phyloP scores from a whole-genome alignment of 2,888 invertebrate genomes.

The Lasioglossum calceatum region DNA sequence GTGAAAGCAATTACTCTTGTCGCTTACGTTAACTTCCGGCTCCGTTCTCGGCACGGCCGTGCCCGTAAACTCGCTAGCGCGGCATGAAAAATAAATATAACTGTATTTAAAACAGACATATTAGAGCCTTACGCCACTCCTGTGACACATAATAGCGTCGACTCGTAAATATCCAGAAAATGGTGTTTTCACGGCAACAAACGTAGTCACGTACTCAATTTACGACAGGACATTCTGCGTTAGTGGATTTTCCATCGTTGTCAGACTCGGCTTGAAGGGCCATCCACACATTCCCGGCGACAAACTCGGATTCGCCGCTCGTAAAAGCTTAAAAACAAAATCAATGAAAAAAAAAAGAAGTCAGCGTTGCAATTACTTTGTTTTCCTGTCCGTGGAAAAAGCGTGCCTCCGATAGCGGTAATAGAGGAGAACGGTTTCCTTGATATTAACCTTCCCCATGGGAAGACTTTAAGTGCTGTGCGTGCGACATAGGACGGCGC shows the following conservation, averaged over 20 bases:
- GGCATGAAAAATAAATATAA: conserved; percentile 5
- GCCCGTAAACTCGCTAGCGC: neutral
- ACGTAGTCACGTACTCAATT: conserved; percentile 61
- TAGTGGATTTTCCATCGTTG: conserved; percentile 60
- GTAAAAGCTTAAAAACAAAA: conserved; percentile 12
- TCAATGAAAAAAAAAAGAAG: conserved; percentile 6
- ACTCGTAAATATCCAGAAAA: conserved; percentile 53
- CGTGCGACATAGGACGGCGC: neutral
- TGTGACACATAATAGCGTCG: conserved; percentile 46
- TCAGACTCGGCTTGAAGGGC: conserved; percentile 24
- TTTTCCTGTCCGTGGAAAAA: neutral
- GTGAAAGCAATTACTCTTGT: neutral
- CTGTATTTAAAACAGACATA: conserved; percentile 29
- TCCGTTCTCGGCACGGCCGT: no score
- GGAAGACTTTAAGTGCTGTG: neutral
- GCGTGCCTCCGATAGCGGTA: neutral
- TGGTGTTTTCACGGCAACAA: conserved; percentile 36
- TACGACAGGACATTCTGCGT: conserved; percentile 44
- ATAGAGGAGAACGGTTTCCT: conserved; percentile 15
- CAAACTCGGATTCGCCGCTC: conserved; percentile 34
- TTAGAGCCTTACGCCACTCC: conserved; percentile 22
- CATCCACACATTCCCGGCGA: conserved; percentile 35
- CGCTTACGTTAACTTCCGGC: neutral
- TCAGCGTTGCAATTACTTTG: conserved; percentile 15
- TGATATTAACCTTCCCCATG: neutral